Evolutionary conservation across 1,140 invertebrate species (phyloP).

Genomic region (Bicyclus anynana): DNA sequence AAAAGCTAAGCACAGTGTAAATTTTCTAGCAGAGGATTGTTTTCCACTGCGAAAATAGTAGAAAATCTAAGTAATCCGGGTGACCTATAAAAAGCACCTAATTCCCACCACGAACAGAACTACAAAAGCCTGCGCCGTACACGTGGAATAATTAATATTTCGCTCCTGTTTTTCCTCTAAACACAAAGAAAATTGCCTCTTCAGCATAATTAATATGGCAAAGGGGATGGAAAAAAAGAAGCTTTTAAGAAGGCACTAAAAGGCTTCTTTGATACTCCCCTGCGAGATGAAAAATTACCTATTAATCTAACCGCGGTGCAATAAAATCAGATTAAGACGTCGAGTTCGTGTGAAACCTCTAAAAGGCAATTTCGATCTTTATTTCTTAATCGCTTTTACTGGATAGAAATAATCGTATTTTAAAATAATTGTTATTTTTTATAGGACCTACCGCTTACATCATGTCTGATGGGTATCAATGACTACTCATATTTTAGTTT

Average conservation of each 20-base stretch:
- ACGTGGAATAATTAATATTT: conserved; percentile 20
- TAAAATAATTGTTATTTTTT: too few species aligned
- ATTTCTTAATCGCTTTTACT: too few species aligned
- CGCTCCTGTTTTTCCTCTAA: conserved; percentile 2
- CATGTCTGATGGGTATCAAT: too few species aligned
- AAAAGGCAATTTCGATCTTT: not conserved
- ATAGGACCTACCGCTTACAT: too few species aligned
- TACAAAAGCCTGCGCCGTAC: not conserved
- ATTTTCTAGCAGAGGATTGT: not conserved
- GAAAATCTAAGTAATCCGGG: not conserved
- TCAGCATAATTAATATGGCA: conserved; percentile 20
- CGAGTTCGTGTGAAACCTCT: not conserved
- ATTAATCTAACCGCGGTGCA: conserved; percentile 4
- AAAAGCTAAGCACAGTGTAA: too few species aligned
- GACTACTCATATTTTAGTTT: too few species aligned
- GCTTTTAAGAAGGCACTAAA: conserved; percentile 20
- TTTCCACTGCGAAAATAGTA: not conserved
- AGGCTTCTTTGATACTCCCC: conserved; percentile 20
- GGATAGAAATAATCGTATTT: too few species aligned
- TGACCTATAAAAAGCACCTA: not conserved
- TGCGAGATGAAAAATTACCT: conserved; percentile 16
- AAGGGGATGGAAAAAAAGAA: conserved; percentile 1
- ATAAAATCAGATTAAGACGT: conserved; percentile 12
- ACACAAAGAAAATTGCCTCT: conserved; percentile 23
- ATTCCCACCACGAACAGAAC: not conserved